phyloP scores from a whole-genome alignment of 2,888 invertebrate species.

The Orthosia cruda region DNA sequence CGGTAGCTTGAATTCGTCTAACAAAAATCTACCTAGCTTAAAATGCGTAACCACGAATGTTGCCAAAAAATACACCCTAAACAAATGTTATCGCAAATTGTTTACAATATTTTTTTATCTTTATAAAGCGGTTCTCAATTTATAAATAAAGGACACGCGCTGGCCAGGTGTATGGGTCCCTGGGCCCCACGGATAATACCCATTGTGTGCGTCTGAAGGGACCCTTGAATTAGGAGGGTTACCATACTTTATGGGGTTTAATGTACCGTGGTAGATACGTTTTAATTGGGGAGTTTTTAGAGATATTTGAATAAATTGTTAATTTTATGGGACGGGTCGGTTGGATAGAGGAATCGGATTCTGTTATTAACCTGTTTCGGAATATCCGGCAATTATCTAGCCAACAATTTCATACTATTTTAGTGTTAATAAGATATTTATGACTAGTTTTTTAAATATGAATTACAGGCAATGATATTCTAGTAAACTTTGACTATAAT shows the following conservation, averaged over 20 bases:
- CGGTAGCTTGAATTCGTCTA: not conserved
- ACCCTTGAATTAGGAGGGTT: conserved; percentile 57
- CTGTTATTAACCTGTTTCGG: not conserved
- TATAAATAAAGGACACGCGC: conserved; percentile 75
- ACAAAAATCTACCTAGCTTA: not conserved
- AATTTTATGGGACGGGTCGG: not conserved
- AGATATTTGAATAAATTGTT: conserved; percentile 4
- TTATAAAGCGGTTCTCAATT: conserved; percentile 37
- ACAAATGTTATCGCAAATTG: conserved; percentile 18
- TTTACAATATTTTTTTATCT: conserved; percentile 20
- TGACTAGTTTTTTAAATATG: no score
- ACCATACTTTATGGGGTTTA: conserved; percentile 59
- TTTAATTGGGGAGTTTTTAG: conserved; percentile 36
- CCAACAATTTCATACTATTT: not conserved
- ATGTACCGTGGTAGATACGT: conserved; percentile 43
- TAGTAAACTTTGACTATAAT: no score
- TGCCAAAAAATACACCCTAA: not conserved
- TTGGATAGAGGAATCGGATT: not conserved
- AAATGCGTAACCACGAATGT: conserved; percentile 12
- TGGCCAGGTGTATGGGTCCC: conserved; percentile 76
- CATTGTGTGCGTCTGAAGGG: conserved; percentile 56
- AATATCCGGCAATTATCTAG: not conserved
- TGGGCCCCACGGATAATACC: conserved; percentile 52
- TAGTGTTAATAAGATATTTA: not conserved
- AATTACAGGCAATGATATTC: no score